Evolutionary conservation across 2,113 vertebrate species (phyloP).

Genomic region (Calypte anna): DNA sequence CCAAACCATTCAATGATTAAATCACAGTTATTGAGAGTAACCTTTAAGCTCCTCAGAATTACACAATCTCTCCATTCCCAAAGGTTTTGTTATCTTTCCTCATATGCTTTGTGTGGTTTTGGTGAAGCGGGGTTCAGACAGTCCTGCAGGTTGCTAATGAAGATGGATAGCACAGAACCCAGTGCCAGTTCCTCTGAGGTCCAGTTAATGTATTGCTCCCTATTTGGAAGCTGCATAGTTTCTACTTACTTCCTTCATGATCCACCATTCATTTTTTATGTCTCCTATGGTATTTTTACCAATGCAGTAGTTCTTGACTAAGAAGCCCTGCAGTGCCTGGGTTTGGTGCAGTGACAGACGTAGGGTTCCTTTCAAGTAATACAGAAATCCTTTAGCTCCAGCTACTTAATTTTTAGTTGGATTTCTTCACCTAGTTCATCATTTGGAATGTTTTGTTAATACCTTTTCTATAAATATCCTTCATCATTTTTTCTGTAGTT

Average conservation of each 20-base stretch:
- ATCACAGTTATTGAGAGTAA: not conserved
- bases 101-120: not conserved
- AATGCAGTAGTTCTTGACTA: not conserved
- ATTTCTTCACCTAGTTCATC: not conserved
- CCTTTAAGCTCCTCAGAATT: constrained; percentile 10
- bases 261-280: not conserved
- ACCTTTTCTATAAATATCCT: not conserved
- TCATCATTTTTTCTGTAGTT: not conserved
- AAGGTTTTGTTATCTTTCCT: not conserved
- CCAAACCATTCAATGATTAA: not conserved
- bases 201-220: not conserved
- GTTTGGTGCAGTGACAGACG: not conserved
- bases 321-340: not conserved
- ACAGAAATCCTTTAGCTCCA: not conserved
- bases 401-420: not conserved
- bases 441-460: not conserved
- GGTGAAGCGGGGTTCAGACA: not conserved
- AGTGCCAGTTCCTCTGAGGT: not conserved
- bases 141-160: not conserved
- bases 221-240: not conserved
- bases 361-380: not conserved
- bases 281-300: not conserved
- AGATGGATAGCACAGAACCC: not conserved
- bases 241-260: not conserved
- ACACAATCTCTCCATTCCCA: not conserved